Evolutionary conservation across 2,113 vertebrate species (phyloP).

Genomic region (Amphiprion percula): DNA sequence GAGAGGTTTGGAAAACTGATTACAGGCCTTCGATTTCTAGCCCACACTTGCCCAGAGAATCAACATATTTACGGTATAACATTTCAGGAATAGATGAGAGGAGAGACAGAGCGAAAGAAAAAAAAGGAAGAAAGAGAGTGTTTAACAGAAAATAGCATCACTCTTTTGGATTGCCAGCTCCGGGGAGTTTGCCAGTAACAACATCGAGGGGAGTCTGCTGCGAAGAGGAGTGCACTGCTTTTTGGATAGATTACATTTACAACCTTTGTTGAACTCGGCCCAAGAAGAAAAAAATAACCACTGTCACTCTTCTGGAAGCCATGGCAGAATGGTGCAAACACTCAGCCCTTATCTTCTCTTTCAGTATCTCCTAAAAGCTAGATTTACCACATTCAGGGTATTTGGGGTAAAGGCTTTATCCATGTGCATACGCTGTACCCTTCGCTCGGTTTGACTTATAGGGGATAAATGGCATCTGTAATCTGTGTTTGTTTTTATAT

Average conservation of each 20-base stretch:
- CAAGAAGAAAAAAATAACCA: conserved; percentile 50
- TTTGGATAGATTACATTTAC: conserved; percentile 69
- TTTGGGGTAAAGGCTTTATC: conserved; percentile 49
- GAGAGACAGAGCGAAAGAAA: conserved; percentile 26
- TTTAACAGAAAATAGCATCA: conserved; percentile 77
- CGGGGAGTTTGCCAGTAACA: conserved; percentile 73
- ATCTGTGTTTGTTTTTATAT: conserved; percentile 69
- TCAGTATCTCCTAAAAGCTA: conserved; percentile 51
- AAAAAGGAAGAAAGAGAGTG: conserved; percentile 21
- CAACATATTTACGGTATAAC: conserved; percentile 75
- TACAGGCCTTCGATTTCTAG: conserved; percentile 76
- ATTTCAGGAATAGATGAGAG: conserved; percentile 74
- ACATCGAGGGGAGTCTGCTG: conserved; percentile 73
- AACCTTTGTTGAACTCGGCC: conserved; percentile 72
- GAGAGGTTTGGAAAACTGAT: conserved; percentile 78
- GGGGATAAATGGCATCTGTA: conserved; percentile 65
- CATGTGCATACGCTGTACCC: conserved; percentile 32
- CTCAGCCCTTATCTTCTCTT: conserved; percentile 41
- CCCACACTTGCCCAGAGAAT: conserved; percentile 77
- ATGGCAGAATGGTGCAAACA: conserved; percentile 31
- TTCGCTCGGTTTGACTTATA: conserved; percentile 59
- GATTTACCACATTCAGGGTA: conserved; percentile 32
- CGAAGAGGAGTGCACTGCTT: conserved; percentile 66
- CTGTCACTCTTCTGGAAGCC: conserved; percentile 54
- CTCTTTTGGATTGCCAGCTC: conserved; percentile 70